These are phyloP conservation scores for Cephalotes varians DNA, from an alignment of 2,888 invertebrate species.

Conservation along the genomic window DNA sequence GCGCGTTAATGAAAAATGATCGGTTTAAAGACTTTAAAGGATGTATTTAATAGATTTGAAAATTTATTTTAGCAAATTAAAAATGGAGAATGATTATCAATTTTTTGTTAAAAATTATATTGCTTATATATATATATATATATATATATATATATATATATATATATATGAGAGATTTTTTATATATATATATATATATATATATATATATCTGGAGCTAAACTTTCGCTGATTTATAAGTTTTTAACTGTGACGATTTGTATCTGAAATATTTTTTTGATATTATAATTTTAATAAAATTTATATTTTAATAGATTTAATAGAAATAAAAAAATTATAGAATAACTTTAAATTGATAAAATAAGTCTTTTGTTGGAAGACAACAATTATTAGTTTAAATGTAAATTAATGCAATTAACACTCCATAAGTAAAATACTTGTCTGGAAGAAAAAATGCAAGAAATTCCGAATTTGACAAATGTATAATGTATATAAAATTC, in stretches of 20 bases:
- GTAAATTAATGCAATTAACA: slow-evolving; percentile 14
- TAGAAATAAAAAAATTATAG: not conserved
- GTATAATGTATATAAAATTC: not conserved
- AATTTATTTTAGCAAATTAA: not conserved
- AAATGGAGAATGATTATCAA: not conserved
- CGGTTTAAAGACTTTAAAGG: not conserved
- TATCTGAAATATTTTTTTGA: not conserved
- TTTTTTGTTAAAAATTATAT: not conserved
- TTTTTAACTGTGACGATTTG: not conserved
- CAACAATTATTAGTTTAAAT: slow-evolving; percentile 11
- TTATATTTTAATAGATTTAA: slow-evolving; percentile 5
- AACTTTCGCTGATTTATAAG: not conserved
- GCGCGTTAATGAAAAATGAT: not conserved
- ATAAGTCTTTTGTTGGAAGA: not conserved
- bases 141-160: not conserved
- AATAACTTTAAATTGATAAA: not conserved
- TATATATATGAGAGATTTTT: not conserved
- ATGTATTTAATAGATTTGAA: not conserved
- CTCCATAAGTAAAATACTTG: not conserved
- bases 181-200: not conserved
- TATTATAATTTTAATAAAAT: slow-evolving; percentile 1
- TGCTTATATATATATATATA: not conserved
- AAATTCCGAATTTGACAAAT: not conserved
- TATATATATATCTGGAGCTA: not conserved
- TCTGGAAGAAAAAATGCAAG: not conserved